Evolutionary conservation across 1,140 invertebrate genomes (phyloP).

Genomic region (Cardiocondyla obscurior): DNA sequence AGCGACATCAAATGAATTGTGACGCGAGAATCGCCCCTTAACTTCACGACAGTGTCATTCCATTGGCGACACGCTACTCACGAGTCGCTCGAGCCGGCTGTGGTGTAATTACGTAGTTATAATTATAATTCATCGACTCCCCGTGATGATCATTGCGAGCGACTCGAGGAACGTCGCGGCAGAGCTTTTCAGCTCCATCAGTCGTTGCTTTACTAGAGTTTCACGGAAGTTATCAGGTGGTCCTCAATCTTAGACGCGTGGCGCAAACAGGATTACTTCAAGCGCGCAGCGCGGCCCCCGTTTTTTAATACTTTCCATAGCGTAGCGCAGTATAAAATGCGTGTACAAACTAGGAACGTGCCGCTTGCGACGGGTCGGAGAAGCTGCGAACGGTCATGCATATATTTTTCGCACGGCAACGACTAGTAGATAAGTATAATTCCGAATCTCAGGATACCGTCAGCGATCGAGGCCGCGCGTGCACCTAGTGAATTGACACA

Average conservation of each 20-base stretch:
- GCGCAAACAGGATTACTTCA: conserved; percentile 12
- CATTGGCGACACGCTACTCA: not conserved
- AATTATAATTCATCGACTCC: conserved; percentile 14
- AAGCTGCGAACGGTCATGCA: no score
- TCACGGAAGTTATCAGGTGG: not conserved
- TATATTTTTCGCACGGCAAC: not conserved
- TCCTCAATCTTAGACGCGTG: conserved; percentile 18
- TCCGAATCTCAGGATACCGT: conserved; percentile 75
- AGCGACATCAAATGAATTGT: conserved; percentile 52
- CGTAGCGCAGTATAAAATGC: conserved; percentile 26
- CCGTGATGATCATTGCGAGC: not conserved
- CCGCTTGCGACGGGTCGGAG: not conserved
- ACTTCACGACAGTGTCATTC: not conserved
- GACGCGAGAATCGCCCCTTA: conserved; percentile 14
- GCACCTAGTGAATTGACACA: not conserved
- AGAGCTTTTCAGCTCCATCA: not conserved
- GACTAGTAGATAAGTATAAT: conserved; percentile 52
- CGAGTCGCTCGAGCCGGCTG: conserved; percentile 37
- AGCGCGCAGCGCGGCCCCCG: not conserved
- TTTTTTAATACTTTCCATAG: conserved; percentile 39
- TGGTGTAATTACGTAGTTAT: conserved; percentile 50
- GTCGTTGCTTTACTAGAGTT: not conserved
- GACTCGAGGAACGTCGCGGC: not conserved
- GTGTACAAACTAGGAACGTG: conserved; percentile 60
- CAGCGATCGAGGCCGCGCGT: not conserved